Evolutionary conservation across 2,113 vertebrate genomes (phyloP).

Genomic region (Rissa tridactyla): DNA sequence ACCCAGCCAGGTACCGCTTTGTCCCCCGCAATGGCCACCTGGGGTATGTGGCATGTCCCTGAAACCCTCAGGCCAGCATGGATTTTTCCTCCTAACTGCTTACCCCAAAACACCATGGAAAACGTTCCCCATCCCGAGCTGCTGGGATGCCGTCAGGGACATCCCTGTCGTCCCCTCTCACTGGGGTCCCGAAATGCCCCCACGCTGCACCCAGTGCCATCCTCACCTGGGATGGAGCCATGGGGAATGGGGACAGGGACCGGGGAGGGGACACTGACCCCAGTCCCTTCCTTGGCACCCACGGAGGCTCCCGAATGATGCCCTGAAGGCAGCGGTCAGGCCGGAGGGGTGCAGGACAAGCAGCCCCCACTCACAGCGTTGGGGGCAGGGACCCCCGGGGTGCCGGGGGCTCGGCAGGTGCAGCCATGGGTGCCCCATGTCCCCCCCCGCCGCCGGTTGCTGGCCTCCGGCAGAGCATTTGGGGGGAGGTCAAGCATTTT

Average conservation of each 20-base stretch:
- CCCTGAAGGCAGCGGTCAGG: not conserved
- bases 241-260: fast-evolving
- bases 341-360: not conserved
- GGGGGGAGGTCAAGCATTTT: constrained; percentile 10
- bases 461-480: not conserved
- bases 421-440: not conserved
- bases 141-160: not conserved
- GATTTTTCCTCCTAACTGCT: not conserved
- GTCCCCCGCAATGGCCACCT: not conserved
- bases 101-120: not conserved
- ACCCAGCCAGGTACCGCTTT: not conserved
- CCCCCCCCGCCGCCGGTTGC: not conserved
- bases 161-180: not conserved
- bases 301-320: not conserved
- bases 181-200: not conserved
- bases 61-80: not conserved
- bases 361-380: not conserved
- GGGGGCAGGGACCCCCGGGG: fast-evolving
- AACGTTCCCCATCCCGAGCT: fast-evolving
- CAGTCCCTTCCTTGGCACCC: not conserved
- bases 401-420: constrained; percentile 5
- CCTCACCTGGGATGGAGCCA: not conserved
- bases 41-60: not conserved
- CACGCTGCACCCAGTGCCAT: fast-evolving
- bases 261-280: not conserved